These are phyloP conservation scores for Hippopotamus amphibius DNA, from an alignment of 2,113 vertebrate species.

Conservation along the genomic window DNA sequence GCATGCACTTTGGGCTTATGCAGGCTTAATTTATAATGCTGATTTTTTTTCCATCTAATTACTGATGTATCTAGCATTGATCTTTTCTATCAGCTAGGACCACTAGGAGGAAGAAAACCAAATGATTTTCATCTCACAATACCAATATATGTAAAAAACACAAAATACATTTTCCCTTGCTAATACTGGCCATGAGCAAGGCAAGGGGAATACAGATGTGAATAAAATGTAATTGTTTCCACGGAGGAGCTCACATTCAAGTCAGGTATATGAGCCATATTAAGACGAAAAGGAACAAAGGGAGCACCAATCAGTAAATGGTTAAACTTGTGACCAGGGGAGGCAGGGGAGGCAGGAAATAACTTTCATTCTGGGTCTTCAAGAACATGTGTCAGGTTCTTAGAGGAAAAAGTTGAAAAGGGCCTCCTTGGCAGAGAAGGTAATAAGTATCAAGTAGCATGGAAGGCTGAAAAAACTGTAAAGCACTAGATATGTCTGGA, in stretches of 20 bases:
- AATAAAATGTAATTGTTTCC: background rate
- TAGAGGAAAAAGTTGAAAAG: background rate
- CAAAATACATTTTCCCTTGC: background rate
- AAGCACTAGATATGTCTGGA: background rate
- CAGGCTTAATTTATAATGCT: background rate
- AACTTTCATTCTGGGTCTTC: background rate
- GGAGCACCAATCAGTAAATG: background rate
- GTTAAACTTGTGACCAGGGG: background rate
- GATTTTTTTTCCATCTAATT: background rate
- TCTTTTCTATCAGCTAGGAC: background rate
- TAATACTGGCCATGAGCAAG: background rate
- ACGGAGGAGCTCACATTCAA: background rate
- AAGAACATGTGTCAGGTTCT: background rate
- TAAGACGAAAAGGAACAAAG: background rate
- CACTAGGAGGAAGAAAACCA: background rate
- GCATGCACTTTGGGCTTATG: background rate
- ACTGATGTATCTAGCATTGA: background rate
- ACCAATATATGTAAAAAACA: background rate
- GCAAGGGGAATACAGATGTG: background rate
- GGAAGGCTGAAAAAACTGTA: background rate
- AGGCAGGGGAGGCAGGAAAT: background rate
- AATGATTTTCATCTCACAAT: background rate
- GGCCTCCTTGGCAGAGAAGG: background rate
- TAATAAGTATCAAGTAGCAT: background rate
- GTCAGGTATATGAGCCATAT: background rate